Conservation (phyloP, 2,113 vertebrate species). For the Hemichromis elongatus region DNA sequence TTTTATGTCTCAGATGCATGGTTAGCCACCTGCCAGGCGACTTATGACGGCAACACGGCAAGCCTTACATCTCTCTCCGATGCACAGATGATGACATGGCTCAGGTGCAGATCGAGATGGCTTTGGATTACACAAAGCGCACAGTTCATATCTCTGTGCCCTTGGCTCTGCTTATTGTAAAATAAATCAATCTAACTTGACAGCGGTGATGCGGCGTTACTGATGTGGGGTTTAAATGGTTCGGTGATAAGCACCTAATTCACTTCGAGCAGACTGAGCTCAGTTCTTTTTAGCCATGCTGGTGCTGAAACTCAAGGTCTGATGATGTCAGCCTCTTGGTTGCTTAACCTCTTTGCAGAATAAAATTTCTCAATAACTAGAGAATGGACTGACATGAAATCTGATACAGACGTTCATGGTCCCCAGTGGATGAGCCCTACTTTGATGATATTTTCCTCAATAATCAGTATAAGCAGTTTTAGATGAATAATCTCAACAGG, state of each 20-base stretch:
- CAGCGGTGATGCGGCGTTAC: background rate
- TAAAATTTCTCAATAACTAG: background rate
- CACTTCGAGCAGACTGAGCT: background rate
- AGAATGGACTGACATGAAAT: background rate
- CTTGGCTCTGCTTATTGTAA: background rate
- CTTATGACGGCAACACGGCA: slow-evolving; percentile 6
- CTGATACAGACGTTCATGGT: background rate
- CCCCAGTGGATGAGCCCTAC: background rate
- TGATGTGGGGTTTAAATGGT: background rate
- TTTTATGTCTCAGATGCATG: slow-evolving; percentile 40
- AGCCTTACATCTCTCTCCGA: slow-evolving; percentile 34
- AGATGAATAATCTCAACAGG: background rate
- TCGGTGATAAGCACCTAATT: background rate
- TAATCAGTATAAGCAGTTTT: background rate
- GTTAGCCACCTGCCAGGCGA: slow-evolving; percentile 42
- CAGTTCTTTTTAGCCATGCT: background rate
- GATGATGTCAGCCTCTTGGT: background rate
- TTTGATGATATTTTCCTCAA: background rate
- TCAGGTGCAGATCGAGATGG: background rate
- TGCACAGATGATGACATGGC: slow-evolving; percentile 27
- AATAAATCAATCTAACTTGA: slow-evolving; percentile 2
- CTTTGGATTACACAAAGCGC: background rate
- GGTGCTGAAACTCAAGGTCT: background rate
- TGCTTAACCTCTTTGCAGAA: background rate
- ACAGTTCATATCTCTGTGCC: background rate